These are phyloP conservation scores for Abscondita cerata DNA, from an alignment of 2,888 invertebrate genomes.

Conservation along the genomic window DNA sequence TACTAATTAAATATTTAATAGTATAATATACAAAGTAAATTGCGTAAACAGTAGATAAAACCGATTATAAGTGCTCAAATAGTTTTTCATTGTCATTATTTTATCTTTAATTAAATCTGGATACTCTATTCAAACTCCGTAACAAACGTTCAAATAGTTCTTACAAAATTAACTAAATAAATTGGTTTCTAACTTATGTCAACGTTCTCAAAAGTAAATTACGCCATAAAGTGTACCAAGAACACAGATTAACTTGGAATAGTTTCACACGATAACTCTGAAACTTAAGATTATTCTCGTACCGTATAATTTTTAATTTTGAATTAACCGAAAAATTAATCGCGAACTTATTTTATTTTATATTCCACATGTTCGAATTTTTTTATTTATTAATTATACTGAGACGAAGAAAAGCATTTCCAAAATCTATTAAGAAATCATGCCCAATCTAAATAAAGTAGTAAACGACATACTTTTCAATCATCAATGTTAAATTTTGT, in stretches of 20 bases:
- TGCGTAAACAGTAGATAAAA: too few relatives aligned
- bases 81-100: neutral
- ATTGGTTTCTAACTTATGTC: slow-evolving; percentile 21
- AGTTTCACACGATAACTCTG: slow-evolving; percentile 24
- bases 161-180: slow-evolving; percentile 7
- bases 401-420: slow-evolving; percentile 1
- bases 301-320: slow-evolving; percentile 14
- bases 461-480: slow-evolving; percentile 26
- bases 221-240: slow-evolving; percentile 27
- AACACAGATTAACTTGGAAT: slow-evolving; percentile 32
- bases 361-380: too few relatives aligned
- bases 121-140: neutral
- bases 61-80: too few relatives aligned
- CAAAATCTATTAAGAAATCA: slow-evolving; percentile 1
- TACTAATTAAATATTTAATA: too few relatives aligned
- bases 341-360: too few relatives aligned
- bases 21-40: too few relatives aligned
- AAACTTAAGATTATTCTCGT: slow-evolving; percentile 15
- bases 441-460: slow-evolving; percentile 16
- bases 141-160: slow-evolving; percentile 4
- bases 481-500: slow-evolving; percentile 48
- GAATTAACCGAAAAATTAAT: neutral
- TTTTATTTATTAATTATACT: slow-evolving; percentile 5
- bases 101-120: slow-evolving; percentile 4
- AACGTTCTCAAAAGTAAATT: slow-evolving; percentile 22